phyloP scores from a whole-genome alignment of 2,888 invertebrate genomes.

The Pteria penguin region DNA sequence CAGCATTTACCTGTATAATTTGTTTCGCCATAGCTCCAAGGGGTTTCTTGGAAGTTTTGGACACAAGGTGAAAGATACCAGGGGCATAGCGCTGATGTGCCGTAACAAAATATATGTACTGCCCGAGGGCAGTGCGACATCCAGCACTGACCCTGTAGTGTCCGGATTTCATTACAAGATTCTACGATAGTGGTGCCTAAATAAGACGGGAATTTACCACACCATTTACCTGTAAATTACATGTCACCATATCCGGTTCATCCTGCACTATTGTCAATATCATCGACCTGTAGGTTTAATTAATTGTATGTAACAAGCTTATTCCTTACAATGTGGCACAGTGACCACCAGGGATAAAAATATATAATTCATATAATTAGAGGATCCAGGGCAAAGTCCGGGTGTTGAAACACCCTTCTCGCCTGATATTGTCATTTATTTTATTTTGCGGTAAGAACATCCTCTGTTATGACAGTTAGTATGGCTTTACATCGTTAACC shows the following conservation, averaged over 20 bases:
- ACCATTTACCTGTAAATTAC: neutral
- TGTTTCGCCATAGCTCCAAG: neutral
- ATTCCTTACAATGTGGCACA: too few relatives aligned
- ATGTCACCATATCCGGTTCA: neutral
- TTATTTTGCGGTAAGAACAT: too few relatives aligned
- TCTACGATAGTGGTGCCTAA: neutral
- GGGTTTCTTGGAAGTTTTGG: neutral
- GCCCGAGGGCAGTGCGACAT: neutral
- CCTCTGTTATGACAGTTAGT: too few relatives aligned
- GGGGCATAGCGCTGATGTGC: neutral
- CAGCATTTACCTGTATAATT: neutral
- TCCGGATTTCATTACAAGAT: neutral
- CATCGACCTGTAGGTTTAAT: too few relatives aligned
- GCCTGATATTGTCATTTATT: too few relatives aligned
- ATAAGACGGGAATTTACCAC: neutral
- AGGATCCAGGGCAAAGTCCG: too few relatives aligned
- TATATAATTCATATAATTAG: too few relatives aligned
- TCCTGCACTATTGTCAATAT: too few relatives aligned
- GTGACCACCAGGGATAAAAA: too few relatives aligned
- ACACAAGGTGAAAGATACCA: neutral
- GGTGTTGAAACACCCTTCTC: too few relatives aligned
- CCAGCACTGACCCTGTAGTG: neutral
- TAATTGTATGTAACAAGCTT: too few relatives aligned
- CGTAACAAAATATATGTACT: neutral
- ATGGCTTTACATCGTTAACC: too few relatives aligned